These are phyloP conservation scores for Zosterops pallidus DNA, from an alignment of 2,113 vertebrate species.

Conservation along the genomic window DNA sequence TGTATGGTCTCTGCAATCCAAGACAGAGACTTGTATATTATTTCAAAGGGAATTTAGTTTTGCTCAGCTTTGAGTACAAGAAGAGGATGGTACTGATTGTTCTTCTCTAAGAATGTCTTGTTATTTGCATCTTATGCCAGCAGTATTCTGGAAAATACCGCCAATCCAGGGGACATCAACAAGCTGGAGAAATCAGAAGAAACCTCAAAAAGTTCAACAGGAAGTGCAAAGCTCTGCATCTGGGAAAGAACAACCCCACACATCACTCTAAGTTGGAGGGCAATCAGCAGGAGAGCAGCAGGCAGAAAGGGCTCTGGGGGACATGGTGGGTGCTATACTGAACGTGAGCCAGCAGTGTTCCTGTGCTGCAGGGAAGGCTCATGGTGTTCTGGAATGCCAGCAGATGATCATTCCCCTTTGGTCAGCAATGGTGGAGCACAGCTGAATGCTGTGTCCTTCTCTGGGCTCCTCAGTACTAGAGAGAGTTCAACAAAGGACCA, in stretches of 20 bases:
- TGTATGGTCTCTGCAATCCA: background rate
- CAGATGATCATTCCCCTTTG: background rate
- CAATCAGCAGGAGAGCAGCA: background rate
- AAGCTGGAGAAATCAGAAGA: background rate
- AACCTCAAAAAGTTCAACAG: background rate
- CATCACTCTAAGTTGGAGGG: accelerated
- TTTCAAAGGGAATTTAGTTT: background rate
- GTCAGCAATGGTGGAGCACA: background rate
- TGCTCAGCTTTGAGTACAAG: background rate
- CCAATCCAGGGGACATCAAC: background rate
- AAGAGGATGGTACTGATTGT: background rate
- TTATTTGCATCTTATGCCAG: background rate
- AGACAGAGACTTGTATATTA: background rate
- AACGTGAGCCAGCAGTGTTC: background rate
- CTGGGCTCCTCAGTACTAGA: background rate
- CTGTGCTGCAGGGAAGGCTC: background rate
- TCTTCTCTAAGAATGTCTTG: background rate
- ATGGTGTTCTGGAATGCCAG: background rate
- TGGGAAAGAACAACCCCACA: background rate
- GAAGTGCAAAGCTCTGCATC: background rate
- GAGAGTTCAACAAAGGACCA: background rate
- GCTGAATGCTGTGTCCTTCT: background rate
- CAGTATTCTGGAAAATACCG: background rate
- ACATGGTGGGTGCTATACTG: accelerated
- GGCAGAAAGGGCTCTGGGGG: background rate